Conservation (phyloP, 2,888 invertebrate genomes). For the Nemurella pictetii region DNA sequence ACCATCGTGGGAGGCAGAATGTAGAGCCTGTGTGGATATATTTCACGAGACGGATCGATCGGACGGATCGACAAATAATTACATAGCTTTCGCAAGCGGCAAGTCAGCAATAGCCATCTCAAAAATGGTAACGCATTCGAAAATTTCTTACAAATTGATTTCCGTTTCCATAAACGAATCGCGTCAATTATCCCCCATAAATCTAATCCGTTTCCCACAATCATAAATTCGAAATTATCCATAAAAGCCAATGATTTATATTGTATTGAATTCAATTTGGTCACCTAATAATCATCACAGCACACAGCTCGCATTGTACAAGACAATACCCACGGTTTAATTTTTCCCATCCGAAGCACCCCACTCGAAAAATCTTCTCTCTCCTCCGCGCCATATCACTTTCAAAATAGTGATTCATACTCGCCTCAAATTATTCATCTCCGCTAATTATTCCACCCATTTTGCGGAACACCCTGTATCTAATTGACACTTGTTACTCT, state of each 20-base stretch:
- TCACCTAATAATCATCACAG: too few relatives aligned
- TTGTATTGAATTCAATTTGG: neutral
- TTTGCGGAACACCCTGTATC: slow-evolving; percentile 14
- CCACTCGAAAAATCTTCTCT: neutral
- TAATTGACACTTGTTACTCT: slow-evolving; percentile 14
- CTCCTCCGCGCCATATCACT: neutral
- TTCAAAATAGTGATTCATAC: slow-evolving; percentile 6
- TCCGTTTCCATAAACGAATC: neutral
- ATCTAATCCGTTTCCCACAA: neutral
- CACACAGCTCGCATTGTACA: neutral
- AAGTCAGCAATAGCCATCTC: neutral
- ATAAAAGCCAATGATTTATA: neutral
- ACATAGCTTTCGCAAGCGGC: neutral
- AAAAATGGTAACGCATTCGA: neutral
- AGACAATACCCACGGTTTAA: neutral
- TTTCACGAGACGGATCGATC: neutral
- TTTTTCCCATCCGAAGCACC: neutral
- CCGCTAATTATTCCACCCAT: slow-evolving; percentile 6
- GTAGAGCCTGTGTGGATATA: neutral
- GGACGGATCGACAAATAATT: neutral
- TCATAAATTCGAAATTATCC: neutral
- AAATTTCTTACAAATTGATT: neutral
- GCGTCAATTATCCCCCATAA: neutral
- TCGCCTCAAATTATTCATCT: neutral
- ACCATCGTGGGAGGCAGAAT: neutral